These are phyloP conservation scores for Agrilus planipennis DNA, from an alignment of 1,140 invertebrate species.

Conservation along the genomic window DNA sequence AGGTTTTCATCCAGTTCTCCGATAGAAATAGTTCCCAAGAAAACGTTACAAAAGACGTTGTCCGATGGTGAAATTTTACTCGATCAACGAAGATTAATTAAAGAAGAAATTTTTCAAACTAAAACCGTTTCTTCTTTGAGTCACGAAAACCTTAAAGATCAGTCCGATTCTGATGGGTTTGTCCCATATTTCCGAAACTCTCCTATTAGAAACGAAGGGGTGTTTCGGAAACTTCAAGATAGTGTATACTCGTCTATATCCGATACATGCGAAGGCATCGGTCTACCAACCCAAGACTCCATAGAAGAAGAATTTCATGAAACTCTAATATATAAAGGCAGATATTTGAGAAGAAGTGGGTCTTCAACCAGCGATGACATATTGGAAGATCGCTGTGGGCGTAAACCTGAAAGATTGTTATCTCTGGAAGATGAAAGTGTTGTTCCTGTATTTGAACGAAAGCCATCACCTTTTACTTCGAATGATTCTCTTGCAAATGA, in stretches of 20 bases:
- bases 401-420: slow-evolving; percentile 15
- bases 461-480: slow-evolving; percentile 61
- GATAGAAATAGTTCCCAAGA: slow-evolving; percentile 36
- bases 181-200: slow-evolving; percentile 40
- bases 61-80: slow-evolving; percentile 69
- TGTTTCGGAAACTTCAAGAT: slow-evolving; percentile 35
- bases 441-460: slow-evolving; percentile 31
- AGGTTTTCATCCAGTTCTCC: slow-evolving; percentile 41
- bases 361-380: slow-evolving; percentile 34
- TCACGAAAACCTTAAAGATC: slow-evolving; percentile 40
- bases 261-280: slow-evolving; percentile 18
- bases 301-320: slow-evolving; percentile 63
- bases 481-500: slow-evolving; percentile 68
- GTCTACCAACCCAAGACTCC: slow-evolving; percentile 31
- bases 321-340: slow-evolving; percentile 58
- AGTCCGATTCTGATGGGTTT: slow-evolving; percentile 22
- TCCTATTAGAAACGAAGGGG: slow-evolving; percentile 47
- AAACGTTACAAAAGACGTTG: slow-evolving; percentile 61
- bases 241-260: slow-evolving; percentile 27
- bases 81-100: slow-evolving; percentile 41
- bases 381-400: slow-evolving; percentile 22
- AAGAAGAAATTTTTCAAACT: slow-evolving; percentile 31
- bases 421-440: slow-evolving; percentile 31
- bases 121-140: slow-evolving; percentile 41
- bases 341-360: slow-evolving; percentile 59